Evolutionary conservation across 2,888 invertebrate species (phyloP).

Genomic region (Synergus japonicus): DNA sequence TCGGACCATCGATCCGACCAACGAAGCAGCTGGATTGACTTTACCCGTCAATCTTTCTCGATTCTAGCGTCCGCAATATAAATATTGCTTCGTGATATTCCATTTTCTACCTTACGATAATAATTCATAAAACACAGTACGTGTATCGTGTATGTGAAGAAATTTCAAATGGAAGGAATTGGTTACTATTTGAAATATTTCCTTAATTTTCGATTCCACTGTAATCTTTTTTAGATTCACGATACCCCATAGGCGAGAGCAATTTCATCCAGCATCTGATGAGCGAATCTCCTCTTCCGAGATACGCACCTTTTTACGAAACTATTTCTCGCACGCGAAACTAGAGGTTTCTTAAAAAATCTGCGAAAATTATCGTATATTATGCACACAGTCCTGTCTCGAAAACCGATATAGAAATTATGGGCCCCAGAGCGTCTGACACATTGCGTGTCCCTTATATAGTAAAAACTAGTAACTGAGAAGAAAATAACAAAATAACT

Average conservation of each 20-base stretch:
- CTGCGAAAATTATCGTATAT: not conserved
- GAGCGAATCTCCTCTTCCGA: not conserved
- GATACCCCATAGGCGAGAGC: not conserved
- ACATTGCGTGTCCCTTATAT: too few relatives aligned
- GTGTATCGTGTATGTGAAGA: too few relatives aligned
- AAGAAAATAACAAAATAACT: too few relatives aligned
- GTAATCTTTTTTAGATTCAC: too few relatives aligned
- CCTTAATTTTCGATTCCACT: too few relatives aligned
- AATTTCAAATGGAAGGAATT: too few relatives aligned
- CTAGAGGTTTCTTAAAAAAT: not conserved
- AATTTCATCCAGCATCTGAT: not conserved
- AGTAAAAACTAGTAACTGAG: too few relatives aligned
- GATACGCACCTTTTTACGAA: not conserved
- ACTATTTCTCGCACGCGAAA: not conserved
- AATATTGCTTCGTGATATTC: not conserved
- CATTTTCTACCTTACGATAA: not conserved
- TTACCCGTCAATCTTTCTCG: constrained; percentile 23
- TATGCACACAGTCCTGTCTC: not conserved
- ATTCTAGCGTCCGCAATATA: not conserved
- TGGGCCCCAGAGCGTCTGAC: too few relatives aligned
- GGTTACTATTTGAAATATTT: too few relatives aligned
- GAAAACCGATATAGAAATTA: too few relatives aligned
- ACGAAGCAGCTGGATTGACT: constrained; percentile 1
- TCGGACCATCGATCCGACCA: constrained; percentile 28
- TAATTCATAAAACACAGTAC: not conserved